Evolutionary conservation across 92 coral and sea anemone genomes (phyloP).

Genomic region (Ricordea florida): DNA sequence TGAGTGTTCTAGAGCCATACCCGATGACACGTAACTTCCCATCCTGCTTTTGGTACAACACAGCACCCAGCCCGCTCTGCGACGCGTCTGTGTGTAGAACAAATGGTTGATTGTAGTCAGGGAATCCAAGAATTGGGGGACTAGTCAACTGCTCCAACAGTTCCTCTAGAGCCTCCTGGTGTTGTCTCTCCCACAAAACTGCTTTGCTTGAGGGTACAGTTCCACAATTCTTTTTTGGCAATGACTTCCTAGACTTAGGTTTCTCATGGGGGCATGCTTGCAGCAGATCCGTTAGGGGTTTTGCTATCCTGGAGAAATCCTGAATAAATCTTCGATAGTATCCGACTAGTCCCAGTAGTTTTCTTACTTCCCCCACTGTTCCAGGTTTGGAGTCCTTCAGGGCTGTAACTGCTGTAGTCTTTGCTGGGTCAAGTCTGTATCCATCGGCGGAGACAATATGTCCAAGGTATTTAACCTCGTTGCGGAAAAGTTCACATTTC

Average conservation of each 20-base stretch:
- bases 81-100: conserved; percentile 4
- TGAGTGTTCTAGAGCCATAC: conserved; percentile 30
- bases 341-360: conserved; percentile 1
- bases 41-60: conserved; percentile 28
- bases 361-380: conserved; percentile 8
- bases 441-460: neutral
- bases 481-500: neutral
- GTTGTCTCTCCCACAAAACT: neutral
- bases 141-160: neutral
- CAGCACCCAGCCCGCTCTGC: conserved; percentile 49
- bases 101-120: conserved; percentile 15
- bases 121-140: conserved; percentile 19
- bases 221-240: neutral
- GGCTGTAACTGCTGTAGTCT: neutral
- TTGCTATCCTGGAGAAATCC: conserved; percentile 5
- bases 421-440: conserved; percentile 4
- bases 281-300: conserved; percentile 11
- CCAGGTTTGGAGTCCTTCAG: neutral
- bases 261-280: no score
- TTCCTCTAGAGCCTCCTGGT: neutral
- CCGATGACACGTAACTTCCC: conserved; percentile 41
- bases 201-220: neutral
- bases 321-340: conserved; percentile 3
- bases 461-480: conserved; percentile 5
- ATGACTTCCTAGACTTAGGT: neutral